Base-by-base conservation (phyloP, 1,140 invertebrate genomes). In the Helicoverpa zea region DNA sequence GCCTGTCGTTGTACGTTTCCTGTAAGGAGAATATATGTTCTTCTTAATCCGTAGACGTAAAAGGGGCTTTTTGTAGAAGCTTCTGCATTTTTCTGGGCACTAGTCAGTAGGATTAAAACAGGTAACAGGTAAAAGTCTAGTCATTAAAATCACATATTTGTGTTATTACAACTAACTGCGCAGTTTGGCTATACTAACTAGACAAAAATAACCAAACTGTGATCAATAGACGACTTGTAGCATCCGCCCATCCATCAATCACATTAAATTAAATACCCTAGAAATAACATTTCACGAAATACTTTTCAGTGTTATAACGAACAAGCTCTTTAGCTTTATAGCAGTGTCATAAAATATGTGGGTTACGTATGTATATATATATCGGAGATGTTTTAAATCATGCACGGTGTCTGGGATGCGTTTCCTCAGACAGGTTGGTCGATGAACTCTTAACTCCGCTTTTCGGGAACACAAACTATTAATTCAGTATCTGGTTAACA, bases 391-490 rank as follows among this genome's bases (percentile, higher is more conserved):
- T 18, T 66, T n/a, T 49, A 66, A 66, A 66, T 66, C 43, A 66
- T 58, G 9, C 43, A 47, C n/a, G 0, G 43, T n/a, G 35, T 66
- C 63, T 66, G 63, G 63, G 63, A 66, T 66, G 35, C 63, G 63
- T 66, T 66, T 49, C n/a, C 9, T 66, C 5, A 47, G 63, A 66
- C 63, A 66, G 35, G 63, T 66, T 66, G 78, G 74, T 73, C 79
- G 82, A 82, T 82, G 76, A 80, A 80, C 83, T 78, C 68, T 64
- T 43, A n/a, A 73, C 13, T 56, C 61, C 54, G n/a, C 14, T 16
- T 75, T 49, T 61, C 30, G 61, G 35, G 73, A 35, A 23, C 73
- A 16, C 56, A 61, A 43, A 61, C 35, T 59, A 47, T 49, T 23
- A 54, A 12, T 23, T 14, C 29, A n/a, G 35, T 49, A 75, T 75